Base-by-base conservation (phyloP, 2,888 invertebrate species). In the Orthonychiurus folsomi region DNA sequence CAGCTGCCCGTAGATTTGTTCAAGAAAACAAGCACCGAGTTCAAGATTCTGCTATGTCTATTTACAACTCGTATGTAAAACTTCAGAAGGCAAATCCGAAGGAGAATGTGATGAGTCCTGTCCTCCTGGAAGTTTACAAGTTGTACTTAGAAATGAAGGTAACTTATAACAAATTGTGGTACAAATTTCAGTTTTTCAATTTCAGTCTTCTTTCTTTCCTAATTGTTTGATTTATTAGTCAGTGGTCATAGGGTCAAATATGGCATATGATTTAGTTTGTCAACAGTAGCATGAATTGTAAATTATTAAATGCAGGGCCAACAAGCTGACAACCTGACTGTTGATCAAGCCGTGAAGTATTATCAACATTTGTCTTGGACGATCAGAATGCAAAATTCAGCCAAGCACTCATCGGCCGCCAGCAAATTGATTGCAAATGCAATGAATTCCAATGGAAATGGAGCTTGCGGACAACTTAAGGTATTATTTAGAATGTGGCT, bases 91-190 rank as follows among this genome's bases (percentile, higher is more conserved):
- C 66, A 37, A 69, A 63, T 63, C 48, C 63, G 1, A 64, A 63
- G 47, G 65, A 70, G 47, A 70, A 69, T 58, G 58, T 60, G 9
- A 69, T 66, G 69, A 74, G 60, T 15, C 27, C 26, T 48, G 60
- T 62, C 60, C 73, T 68, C 28, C 64, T 63, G 58, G 89, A 89
- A 55, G 84, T 84, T 1, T 89, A 87, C 73, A 86, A 85, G 20
- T 9, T 52, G 20, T n/a, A 52, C n/a, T 52, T 52, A 20, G 52
- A 52, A 23, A n/a, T 15, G n/a, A 48, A n/a, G 48, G 48, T 48
- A 48, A 48, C 15, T 48, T 12, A n/a, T n/a, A n/a, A 12, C 12
- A 15, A 15, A 15, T 15, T 48, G n/a, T n/a, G n/a, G 48, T 15
- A 48, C n/a, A n/a, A 48, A 48, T n/a, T 48, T 48, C 15, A 12